These are phyloP conservation scores for Cydia pomonella DNA, from an alignment of 1,140 invertebrate genomes.

Conservation along the genomic window DNA sequence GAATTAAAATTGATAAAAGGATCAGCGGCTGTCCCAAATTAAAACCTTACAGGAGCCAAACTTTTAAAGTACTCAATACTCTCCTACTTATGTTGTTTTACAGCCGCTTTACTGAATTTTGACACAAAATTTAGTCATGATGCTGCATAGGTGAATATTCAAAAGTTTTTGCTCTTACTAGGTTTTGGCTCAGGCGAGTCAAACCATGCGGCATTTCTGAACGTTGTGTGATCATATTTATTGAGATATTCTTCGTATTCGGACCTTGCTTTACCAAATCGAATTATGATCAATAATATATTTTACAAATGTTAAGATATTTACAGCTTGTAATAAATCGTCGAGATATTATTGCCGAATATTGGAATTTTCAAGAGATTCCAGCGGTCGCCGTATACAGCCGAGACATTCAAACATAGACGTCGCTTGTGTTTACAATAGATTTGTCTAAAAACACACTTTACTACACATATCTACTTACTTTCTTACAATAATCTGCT, in stretches of 20 bases:
- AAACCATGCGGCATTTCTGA: background rate
- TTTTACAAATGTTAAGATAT: slow-evolving; percentile 33
- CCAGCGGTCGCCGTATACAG: slow-evolving; percentile 26
- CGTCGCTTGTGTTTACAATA: background rate
- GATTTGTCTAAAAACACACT: no score
- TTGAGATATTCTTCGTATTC: slow-evolving; percentile 12
- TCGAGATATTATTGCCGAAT: slow-evolving; percentile 38
- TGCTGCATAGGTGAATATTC: no score
- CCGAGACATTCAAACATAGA: background rate
- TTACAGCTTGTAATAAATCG: slow-evolving; percentile 41
- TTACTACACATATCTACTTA: no score
- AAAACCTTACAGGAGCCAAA: no score
- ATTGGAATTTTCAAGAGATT: slow-evolving; percentile 39
- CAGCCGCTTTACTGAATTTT: no score
- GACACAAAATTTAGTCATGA: no score
- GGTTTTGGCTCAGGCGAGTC: background rate
- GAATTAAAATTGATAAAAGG: background rate
- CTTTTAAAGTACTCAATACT: no score
- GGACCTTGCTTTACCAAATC: slow-evolving; percentile 10
- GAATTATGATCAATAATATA: slow-evolving; percentile 15
- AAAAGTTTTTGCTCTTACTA: background rate
- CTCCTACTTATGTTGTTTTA: no score
- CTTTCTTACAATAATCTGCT: no score
- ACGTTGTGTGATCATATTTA: background rate
- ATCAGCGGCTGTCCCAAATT: background rate